Conservation (phyloP, 1,140 invertebrate genomes). For the Caenorhabditis latens region DNA sequence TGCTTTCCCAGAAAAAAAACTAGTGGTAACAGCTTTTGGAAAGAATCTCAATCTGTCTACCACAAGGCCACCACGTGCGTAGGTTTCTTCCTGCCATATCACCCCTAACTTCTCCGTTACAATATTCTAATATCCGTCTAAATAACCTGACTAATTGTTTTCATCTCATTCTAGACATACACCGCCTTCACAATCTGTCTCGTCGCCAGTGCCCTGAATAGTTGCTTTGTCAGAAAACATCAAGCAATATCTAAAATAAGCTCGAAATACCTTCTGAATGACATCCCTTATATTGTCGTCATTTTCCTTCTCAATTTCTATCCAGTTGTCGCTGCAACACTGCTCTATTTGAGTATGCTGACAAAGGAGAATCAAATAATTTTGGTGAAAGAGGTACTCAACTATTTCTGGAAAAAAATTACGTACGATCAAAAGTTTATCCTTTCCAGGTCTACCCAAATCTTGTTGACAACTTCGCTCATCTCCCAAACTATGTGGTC, state of each 20-base stretch:
- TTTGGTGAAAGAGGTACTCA: conserved; percentile 3
- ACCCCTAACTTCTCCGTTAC: too few relatives aligned
- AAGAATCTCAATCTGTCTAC: too few relatives aligned
- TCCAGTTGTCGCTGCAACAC: conserved; percentile 25
- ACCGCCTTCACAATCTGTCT: conserved; percentile 32
- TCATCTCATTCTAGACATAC: conserved; percentile 10
- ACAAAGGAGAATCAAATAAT: not conserved
- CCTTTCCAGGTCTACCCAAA: conserved; percentile 31
- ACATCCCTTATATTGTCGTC: conserved; percentile 6
- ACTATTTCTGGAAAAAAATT: too few relatives aligned
- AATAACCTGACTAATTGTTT: not conserved
- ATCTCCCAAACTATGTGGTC: conserved; percentile 37
- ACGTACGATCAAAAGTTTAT: not conserved
- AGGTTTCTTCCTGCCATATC: too few relatives aligned
- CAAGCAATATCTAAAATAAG: conserved; percentile 44
- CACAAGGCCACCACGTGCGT: too few relatives aligned
- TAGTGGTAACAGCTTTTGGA: too few relatives aligned
- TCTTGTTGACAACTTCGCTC: not conserved
- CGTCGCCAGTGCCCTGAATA: conserved; percentile 27
- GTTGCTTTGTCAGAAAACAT: conserved; percentile 39
- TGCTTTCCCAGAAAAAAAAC: too few relatives aligned
- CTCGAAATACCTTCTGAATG: conserved; percentile 12
- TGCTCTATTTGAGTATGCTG: conserved; percentile 43
- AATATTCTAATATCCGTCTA: not conserved
- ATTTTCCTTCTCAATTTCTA: conserved; percentile 30